phyloP scores from a whole-genome alignment of 2,888 invertebrate genomes.

The Muscina levida region DNA sequence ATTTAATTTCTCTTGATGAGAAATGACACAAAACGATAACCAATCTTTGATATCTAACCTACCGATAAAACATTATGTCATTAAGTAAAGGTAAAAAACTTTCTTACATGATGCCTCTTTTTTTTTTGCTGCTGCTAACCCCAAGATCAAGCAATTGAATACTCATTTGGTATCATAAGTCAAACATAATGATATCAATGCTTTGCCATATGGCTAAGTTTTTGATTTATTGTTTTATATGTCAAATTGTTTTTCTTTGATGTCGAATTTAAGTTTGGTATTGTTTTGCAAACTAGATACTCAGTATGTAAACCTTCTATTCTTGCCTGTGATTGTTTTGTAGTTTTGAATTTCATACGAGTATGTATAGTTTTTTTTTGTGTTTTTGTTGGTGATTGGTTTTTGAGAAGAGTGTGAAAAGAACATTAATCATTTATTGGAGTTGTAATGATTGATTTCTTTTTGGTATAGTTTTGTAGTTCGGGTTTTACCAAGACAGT shows the following conservation, averaged over 20 bases:
- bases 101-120: too few relatives aligned
- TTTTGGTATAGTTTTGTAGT: slow-evolving; percentile 8
- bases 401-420: slow-evolving; percentile 33
- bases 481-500: not conserved
- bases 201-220: slow-evolving; percentile 9
- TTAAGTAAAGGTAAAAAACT: too few relatives aligned
- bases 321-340: not conserved
- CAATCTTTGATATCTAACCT: too few relatives aligned
- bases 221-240: slow-evolving; percentile 51
- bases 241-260: slow-evolving; percentile 28
- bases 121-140: too few relatives aligned
- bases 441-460: slow-evolving; percentile 47
- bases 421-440: slow-evolving; percentile 56
- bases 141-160: slow-evolving; percentile 28
- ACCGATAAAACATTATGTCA: too few relatives aligned
- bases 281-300: slow-evolving; percentile 39
- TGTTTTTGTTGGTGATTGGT: not conserved
- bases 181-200: slow-evolving; percentile 23
- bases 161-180: slow-evolving; percentile 10
- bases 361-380: slow-evolving; percentile 14
- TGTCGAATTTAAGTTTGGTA: not conserved
- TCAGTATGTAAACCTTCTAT: not conserved
- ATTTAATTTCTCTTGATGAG: too few relatives aligned
- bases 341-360: slow-evolving; percentile 8
- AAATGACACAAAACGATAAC: too few relatives aligned